A percentile compares a stretch with the other conserved stretches of the same genome.
phyloP scores from a whole-genome alignment of 1,140 invertebrate genomes.

The Temnothorax longispinosus region DNA sequence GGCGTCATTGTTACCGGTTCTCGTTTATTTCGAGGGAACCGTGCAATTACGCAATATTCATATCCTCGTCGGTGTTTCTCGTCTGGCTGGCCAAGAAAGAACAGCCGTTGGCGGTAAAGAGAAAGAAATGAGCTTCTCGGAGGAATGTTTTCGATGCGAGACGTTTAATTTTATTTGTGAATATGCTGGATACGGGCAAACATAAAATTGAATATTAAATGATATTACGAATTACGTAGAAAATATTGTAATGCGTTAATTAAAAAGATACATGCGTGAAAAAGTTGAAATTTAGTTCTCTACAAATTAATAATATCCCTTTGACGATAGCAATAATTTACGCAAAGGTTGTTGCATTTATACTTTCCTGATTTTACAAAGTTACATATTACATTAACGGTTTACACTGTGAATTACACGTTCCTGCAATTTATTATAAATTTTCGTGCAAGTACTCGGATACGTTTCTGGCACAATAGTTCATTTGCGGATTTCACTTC shows the following conservation, averaged over 20 bases:
- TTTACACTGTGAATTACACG: background rate
- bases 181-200: background rate
- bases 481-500: slow-evolving; percentile 41
- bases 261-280: background rate
- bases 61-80: slow-evolving; percentile 47
- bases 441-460: slow-evolving; percentile 40
- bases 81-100: slow-evolving; percentile 39
- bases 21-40: slow-evolving; percentile 60
- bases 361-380: background rate
- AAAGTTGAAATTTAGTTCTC: background rate
- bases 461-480: slow-evolving; percentile 50
- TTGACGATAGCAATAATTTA: background rate
- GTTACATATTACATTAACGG: background rate
- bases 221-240: background rate
- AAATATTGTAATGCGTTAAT: background rate
- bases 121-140: slow-evolving; percentile 40
- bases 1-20: slow-evolving; percentile 61
- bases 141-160: slow-evolving; percentile 6
- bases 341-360: background rate
- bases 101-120: slow-evolving; percentile 8
- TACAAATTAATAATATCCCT: background rate
- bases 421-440: background rate
- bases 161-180: background rate
- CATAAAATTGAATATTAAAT: background rate
- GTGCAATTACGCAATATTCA: slow-evolving; percentile 66